Evolutionary conservation across 1,140 invertebrate species (phyloP), one percentile per base, ranked within the genome.

Genomic region (Palaemon carinicauda): DNA sequence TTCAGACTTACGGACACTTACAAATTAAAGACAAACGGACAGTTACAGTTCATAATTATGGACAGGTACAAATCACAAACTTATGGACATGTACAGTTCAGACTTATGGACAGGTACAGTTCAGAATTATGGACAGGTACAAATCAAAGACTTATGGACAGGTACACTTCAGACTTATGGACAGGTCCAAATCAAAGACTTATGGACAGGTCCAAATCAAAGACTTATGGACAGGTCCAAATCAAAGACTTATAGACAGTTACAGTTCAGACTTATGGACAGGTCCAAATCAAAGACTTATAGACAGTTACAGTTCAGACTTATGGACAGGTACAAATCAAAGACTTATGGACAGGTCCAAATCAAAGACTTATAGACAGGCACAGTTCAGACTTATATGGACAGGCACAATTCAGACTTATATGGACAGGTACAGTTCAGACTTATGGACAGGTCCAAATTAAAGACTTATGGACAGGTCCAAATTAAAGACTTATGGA

Each of bases 1-100:
- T n/a, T n/a, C n/a, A n/a, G n/a, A n/a, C 84, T 89, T 5, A 71
- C 87, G 78, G 60, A 87, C n/a, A 89, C 84, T 84, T 89, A 17
- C 71, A 77, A 9, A n/a, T n/a, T n/a, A 71, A 24, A 80, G 54
- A 14, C 84, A 87, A 3, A 71, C 87, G 78, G 60, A 87, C n/a
- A 89, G 88, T 84, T 89, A 17, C 71, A 77, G n/a, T n/a, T n/a
- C n/a, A n/a, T n/a, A n/a, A 9, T 89, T 5, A 71, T 89, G 78
- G 60, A 87, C n/a, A 89, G 88, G 88, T 89, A 17, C 71, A 77
- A 9, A n/a, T n/a, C 56, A 71, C 21, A 80, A 50, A 14, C 84
- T 89, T 5, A 71, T 89, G 78, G 60, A 87, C n/a, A 89, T 84
- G 88, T 89, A 17, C 71, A 77, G 2, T n/a, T n/a, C n/a, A 80